Percentiles rank a stretch among this genome's conserved stretches.
These are phyloP conservation scores for Hyposoter didymator DNA, from an alignment of 2,888 invertebrate genomes.

Conservation along the genomic window DNA sequence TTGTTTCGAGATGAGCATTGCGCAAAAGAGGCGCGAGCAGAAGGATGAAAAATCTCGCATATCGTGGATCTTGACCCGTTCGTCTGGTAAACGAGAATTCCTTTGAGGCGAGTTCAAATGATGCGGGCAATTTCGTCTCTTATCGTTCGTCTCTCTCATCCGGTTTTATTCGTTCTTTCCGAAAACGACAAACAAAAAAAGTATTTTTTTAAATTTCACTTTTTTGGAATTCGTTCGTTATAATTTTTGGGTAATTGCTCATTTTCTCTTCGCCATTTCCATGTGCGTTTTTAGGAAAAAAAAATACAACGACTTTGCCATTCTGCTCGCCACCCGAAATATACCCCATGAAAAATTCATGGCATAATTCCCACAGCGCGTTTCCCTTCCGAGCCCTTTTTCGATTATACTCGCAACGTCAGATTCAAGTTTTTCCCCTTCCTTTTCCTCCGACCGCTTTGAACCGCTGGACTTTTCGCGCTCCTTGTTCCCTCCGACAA, in stretches of 20 bases:
- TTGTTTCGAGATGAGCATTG: slow-evolving; percentile 39
- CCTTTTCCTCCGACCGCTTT: slow-evolving; percentile 25
- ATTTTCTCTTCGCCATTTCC: not conserved
- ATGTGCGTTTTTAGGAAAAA: not conserved
- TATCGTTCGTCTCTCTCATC: not conserved
- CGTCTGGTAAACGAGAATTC: slow-evolving; percentile 30
- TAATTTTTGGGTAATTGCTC: not conserved
- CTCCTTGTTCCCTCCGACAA: slow-evolving; percentile 27
- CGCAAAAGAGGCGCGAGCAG: slow-evolving; percentile 11
- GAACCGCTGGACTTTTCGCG: slow-evolving; percentile 26
- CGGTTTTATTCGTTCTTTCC: not conserved
- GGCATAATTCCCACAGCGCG: slow-evolving; percentile 48
- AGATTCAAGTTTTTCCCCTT: slow-evolving; percentile 53
- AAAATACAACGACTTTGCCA: not conserved
- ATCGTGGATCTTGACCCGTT: slow-evolving; percentile 28
- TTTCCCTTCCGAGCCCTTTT: not conserved
- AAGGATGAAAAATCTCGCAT: slow-evolving; percentile 18
- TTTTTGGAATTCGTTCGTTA: not conserved
- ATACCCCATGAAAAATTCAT: slow-evolving; percentile 62
- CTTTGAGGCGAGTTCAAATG: slow-evolving; percentile 39
- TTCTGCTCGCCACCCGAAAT: slow-evolving; percentile 18
- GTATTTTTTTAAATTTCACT: not conserved
- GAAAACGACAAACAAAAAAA: not conserved
- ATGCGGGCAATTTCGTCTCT: slow-evolving; percentile 31
- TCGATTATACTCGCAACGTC: slow-evolving; percentile 8